Evolutionary conservation across 2,888 invertebrate genomes (phyloP).

Genomic region (Adelognathus sp.): DNA sequence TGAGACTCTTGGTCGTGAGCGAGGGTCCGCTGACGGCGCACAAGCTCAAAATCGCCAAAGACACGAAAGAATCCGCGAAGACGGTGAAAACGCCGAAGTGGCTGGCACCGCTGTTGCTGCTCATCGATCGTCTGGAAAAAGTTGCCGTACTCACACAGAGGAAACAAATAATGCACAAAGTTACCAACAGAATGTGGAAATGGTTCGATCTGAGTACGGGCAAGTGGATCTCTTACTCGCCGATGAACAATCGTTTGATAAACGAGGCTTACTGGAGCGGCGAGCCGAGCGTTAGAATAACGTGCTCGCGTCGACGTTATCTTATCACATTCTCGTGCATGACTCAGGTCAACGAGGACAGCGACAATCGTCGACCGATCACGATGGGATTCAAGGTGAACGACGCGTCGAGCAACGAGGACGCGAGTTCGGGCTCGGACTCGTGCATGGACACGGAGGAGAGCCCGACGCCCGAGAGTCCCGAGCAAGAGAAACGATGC

Average conservation of each 20-base stretch:
- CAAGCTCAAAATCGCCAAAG: slow-evolving; percentile 68
- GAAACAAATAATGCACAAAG: slow-evolving; percentile 85
- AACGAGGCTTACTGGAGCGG: slow-evolving; percentile 90
- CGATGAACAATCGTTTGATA: slow-evolving; percentile 88
- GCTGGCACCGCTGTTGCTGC: slow-evolving; percentile 88
- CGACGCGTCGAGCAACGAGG: slow-evolving; percentile 63
- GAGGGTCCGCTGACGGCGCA: slow-evolving; percentile 74
- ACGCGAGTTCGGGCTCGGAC: slow-evolving; percentile 72
- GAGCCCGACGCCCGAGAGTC: slow-evolving; percentile 69
- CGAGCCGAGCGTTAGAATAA: slow-evolving; percentile 87
- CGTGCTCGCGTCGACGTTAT: slow-evolving; percentile 88
- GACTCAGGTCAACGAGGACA: slow-evolving; percentile 93
- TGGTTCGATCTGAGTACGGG: slow-evolving; percentile 93
- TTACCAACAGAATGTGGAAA: slow-evolving; percentile 87
- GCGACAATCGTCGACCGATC: slow-evolving; percentile 90
- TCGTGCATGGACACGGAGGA: slow-evolving; percentile 79
- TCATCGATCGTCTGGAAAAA: slow-evolving; percentile 90
- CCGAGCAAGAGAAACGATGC: slow-evolving; percentile 74
- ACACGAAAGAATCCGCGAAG: slow-evolving; percentile 68
- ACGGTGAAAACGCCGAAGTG: slow-evolving; percentile 85
- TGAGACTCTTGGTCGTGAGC: slow-evolving; percentile 78
- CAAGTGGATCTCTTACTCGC: slow-evolving; percentile 90
- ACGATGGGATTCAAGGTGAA: slow-evolving; percentile 84
- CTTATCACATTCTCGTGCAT: slow-evolving; percentile 90
- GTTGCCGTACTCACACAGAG: slow-evolving; percentile 87